Percentiles rank a stretch among this genome's conserved stretches.
Evolutionary conservation across 1,140 invertebrate genomes (phyloP).

Genomic region (Drosophila dunni): DNA sequence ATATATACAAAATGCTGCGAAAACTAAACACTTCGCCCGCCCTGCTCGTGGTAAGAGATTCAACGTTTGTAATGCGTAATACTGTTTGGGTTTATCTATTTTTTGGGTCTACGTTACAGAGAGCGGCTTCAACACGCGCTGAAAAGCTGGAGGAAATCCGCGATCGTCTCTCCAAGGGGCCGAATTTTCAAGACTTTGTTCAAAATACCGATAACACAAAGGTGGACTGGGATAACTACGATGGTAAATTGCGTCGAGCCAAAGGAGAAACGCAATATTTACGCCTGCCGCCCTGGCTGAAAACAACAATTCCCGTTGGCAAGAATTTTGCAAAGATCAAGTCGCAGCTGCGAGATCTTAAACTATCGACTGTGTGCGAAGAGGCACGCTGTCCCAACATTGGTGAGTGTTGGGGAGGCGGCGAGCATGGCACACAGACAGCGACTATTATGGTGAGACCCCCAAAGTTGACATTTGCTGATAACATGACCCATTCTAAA

Average conservation of each 20-base stretch:
- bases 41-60: slow-evolving; percentile 11
- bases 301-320: slow-evolving; percentile 96
- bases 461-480: slow-evolving; percentile 47
- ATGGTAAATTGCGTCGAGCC: slow-evolving; percentile 93
- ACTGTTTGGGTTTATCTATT: neutral
- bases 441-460: slow-evolving; percentile 94
- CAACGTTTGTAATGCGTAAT: neutral
- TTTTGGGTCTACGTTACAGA: slow-evolving; percentile 31
- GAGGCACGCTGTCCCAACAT: slow-evolving; percentile 99
- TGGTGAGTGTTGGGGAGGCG: slow-evolving; percentile 99
- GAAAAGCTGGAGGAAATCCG: slow-evolving; percentile 85
- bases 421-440: slow-evolving; percentile 93
- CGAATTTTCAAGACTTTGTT: slow-evolving; percentile 88
- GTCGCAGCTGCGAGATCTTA: slow-evolving; percentile 93
- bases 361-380: slow-evolving; percentile 98
- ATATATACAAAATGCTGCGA: slow-evolving; percentile 32
- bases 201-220: slow-evolving; percentile 85
- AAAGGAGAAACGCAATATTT: slow-evolving; percentile 93
- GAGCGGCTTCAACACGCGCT: slow-evolving; percentile 62
- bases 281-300: slow-evolving; percentile 98
- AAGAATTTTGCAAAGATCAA: slow-evolving; percentile 95
- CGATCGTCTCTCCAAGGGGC: slow-evolving; percentile 87
- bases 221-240: slow-evolving; percentile 87
- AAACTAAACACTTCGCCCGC: slow-evolving; percentile 22
- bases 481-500: slow-evolving; percentile 28